phyloP scores from a whole-genome alignment of 2,888 invertebrate genomes.

The Ypsolopha sequella region DNA sequence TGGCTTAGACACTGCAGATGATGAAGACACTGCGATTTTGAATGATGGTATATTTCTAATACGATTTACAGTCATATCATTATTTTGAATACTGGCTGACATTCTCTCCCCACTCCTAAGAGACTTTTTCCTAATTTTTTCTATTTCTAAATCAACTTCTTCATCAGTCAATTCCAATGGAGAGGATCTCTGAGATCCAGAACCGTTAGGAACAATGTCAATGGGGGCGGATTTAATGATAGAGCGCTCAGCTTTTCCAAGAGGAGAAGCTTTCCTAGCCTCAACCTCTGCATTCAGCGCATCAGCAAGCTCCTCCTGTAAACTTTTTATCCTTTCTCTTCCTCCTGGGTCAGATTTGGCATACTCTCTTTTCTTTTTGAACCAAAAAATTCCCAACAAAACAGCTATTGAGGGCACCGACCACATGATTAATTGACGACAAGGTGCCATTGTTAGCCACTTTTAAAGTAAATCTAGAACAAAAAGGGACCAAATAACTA shows the following conservation, averaged over 20 bases:
- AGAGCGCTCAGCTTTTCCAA: slow-evolving; percentile 47
- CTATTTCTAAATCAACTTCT: slow-evolving; percentile 77
- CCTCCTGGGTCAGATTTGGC: slow-evolving; percentile 82
- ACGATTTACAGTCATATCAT: slow-evolving; percentile 11
- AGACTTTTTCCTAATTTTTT: slow-evolving; percentile 72
- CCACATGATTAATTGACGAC: slow-evolving; percentile 82
- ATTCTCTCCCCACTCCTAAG: slow-evolving; percentile 51
- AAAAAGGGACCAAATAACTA: slow-evolving; percentile 29
- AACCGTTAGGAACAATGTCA: slow-evolving; percentile 71
- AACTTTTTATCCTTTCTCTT: slow-evolving; percentile 62
- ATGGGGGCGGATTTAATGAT: slow-evolving; percentile 77
- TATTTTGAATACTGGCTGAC: slow-evolving; percentile 34
- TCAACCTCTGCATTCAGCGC: slow-evolving; percentile 50
- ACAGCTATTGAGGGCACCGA: slow-evolving; percentile 84
- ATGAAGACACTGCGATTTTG: not conserved
- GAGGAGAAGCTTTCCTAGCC: slow-evolving; percentile 49
- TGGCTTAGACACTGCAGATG: not conserved
- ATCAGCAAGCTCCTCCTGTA: slow-evolving; percentile 62
- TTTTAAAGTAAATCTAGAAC: slow-evolving; percentile 70
- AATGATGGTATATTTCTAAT: slow-evolving; percentile 5
- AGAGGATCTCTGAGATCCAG: slow-evolving; percentile 64
- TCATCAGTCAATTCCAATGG: slow-evolving; percentile 74
- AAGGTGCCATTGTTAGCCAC: slow-evolving; percentile 86
- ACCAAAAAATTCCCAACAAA: slow-evolving; percentile 85
- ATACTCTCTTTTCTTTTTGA: slow-evolving; percentile 82